Percentiles rank a stretch among this genome's conserved stretches.
phyloP scores from a whole-genome alignment of 2,888 invertebrate species.

The Diploptera punctata region DNA sequence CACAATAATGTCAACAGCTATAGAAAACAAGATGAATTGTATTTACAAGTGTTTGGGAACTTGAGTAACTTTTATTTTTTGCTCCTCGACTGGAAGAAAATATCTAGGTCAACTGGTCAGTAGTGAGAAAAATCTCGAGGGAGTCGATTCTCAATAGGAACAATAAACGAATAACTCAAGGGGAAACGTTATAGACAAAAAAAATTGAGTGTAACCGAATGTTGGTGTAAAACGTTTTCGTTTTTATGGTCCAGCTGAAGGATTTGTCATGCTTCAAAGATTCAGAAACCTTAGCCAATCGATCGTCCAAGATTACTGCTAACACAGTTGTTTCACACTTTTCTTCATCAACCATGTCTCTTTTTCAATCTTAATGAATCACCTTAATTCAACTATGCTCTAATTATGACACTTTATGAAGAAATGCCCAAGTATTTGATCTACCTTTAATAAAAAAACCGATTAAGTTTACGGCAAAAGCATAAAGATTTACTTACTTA shows the following conservation, averaged over 20 bases:
- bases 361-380: too few relatives aligned
- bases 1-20: conserved; percentile 4
- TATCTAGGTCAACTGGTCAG: conserved; percentile 20
- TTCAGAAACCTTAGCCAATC: conserved; percentile 14
- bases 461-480: too few relatives aligned
- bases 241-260: conserved; percentile 16
- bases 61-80: too few relatives aligned
- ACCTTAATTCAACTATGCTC: too few relatives aligned
- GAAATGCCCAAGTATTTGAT: too few relatives aligned
- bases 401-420: too few relatives aligned
- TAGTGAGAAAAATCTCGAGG: neutral
- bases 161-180: neutral
- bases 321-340: neutral
- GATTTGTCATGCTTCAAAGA: conserved; percentile 6
- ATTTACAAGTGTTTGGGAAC: neutral
- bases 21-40: neutral
- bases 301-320: neutral
- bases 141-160: neutral
- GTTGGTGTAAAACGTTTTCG: neutral
- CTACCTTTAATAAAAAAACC: too few relatives aligned
- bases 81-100: neutral
- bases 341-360: too few relatives aligned
- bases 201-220: neutral
- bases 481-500: too few relatives aligned
- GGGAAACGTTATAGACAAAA: neutral